Conservation (phyloP, 2,113 vertebrate species). For the Phainopepla nitens region DNA sequence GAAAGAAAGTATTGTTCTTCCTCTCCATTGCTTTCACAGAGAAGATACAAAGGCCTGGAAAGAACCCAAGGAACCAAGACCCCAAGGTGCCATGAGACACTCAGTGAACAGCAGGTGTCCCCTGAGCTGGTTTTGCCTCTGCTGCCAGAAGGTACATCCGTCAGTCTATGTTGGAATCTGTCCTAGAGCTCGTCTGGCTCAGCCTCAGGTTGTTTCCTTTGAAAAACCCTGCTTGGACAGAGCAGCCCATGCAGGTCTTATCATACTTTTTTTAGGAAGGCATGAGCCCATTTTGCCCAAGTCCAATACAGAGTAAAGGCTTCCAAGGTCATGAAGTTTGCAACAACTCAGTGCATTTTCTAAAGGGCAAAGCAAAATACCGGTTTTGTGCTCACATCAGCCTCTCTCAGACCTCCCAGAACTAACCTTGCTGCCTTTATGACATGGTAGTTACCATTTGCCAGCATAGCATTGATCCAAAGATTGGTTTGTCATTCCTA, state of each 20-base stretch:
- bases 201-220: neutral
- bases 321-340: neutral
- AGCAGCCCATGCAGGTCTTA: neutral
- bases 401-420: neutral
- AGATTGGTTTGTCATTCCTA: neutral
- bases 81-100: neutral
- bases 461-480: neutral
- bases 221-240: neutral
- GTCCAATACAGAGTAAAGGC: neutral
- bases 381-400: neutral
- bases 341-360: neutral
- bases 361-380: neutral
- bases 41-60: neutral
- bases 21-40: neutral
- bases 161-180: rapidly evolving
- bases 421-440: neutral
- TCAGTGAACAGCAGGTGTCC: neutral
- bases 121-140: neutral
- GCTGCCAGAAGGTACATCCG: neutral
- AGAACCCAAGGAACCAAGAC: neutral
- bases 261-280: neutral
- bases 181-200: neutral
- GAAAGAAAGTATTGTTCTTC: neutral
- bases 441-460: neutral
- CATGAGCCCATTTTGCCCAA: neutral